A percentile compares a stretch with the other conserved stretches of the same genome.
phyloP scores from a whole-genome alignment of 2,888 invertebrate genomes.

The Anthoptus insignis region DNA sequence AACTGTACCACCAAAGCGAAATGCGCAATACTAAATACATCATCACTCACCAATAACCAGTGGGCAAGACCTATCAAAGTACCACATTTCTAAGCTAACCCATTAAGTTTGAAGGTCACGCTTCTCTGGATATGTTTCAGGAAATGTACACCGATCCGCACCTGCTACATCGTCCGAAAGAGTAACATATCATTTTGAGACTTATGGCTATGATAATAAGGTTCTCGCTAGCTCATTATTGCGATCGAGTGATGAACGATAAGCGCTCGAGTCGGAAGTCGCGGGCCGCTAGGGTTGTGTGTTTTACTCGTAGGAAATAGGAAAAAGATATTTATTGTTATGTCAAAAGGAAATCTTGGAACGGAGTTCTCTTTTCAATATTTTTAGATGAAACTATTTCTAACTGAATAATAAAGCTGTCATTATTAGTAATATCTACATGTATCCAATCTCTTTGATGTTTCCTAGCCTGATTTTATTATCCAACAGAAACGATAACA shows the following conservation, averaged over 20 bases:
- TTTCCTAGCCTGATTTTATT: no score
- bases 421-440: no score
- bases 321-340: slow-evolving; percentile 3
- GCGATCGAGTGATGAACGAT: slow-evolving; percentile 19
- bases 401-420: neutral
- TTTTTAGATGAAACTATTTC: neutral
- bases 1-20: slow-evolving; percentile 7
- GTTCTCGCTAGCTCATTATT: slow-evolving; percentile 15
- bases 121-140: slow-evolving; percentile 26
- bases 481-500: no score
- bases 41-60: slow-evolving; percentile 28
- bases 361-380: neutral
- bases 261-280: slow-evolving; percentile 16
- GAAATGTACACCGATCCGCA: slow-evolving; percentile 26
- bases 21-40: slow-evolving; percentile 20
- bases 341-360: neutral
- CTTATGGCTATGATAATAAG: slow-evolving; percentile 20
- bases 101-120: slow-evolving; percentile 18
- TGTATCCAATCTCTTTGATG: no score
- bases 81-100: slow-evolving; percentile 12
- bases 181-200: slow-evolving; percentile 4
- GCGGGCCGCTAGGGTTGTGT: slow-evolving; percentile 17
- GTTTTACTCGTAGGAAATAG: slow-evolving; percentile 11
- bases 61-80: slow-evolving; percentile 4
- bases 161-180: slow-evolving; percentile 15